Evolutionary conservation across 92 coral and sea anemone species (phyloP), one percentile per base, ranked within the genome.

Genomic region (Porites evermanni): DNA sequence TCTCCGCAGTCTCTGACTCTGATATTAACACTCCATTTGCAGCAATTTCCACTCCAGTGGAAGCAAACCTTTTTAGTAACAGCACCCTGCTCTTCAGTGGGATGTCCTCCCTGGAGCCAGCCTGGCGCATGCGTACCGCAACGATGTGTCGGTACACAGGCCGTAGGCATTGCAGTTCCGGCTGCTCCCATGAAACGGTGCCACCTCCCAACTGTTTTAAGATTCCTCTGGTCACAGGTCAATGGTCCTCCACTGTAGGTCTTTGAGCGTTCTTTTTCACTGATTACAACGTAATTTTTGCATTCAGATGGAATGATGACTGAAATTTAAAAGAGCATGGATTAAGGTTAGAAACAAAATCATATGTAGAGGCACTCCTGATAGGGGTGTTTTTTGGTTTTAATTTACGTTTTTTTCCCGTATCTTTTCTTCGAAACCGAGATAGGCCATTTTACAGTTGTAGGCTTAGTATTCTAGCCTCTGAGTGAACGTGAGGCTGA

Each of bases 281-380:
- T 78, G 17, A 59, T 76, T 10, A 77, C 44, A 54, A 67, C 79
- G 13, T 69, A 78, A 26, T 44, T 18, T 67, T 85, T 85, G 83
- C 88, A 85, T 75, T 85, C 88, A 21, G 76, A 16, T 13, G 82
- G 60, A 76, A 78, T 32, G 19, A 11, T 3, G 26, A 77, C 88
- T 78, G 60, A 10, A 53, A 74, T 8, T 56, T 56, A 56, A 56
- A 56, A 56, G 16, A 8, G 47, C 47, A 12, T 11, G 17, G 2
- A 0, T 8, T 11, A 56, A 56, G 61, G 61, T 56, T 11, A 56
- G 61, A 11, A 56, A 56, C 12, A 14, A 14, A 8, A 56, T 56
- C 61, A 14, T 14, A 56, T 56, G 13, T 2, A 56, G 61, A 10
- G 13, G 61, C 12, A 56, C 47, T 38, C 47, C 47, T 38, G 47